These are phyloP conservation scores for Drosophila rufa DNA, from an alignment of 1,140 invertebrate species.

Conservation along the genomic window DNA sequence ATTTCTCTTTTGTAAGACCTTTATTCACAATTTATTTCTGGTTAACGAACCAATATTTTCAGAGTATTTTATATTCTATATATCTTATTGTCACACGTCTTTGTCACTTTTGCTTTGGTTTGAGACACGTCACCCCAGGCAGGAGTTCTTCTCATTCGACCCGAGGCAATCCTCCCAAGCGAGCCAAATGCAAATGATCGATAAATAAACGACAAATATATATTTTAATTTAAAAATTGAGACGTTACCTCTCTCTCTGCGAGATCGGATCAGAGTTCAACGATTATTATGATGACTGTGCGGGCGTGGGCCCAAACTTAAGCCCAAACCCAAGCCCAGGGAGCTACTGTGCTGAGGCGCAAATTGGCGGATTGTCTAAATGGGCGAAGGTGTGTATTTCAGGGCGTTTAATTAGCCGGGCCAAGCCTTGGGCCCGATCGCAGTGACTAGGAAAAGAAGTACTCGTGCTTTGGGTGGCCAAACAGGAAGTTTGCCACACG, in stretches of 20 bases:
- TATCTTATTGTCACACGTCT: neutral
- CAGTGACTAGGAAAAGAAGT: conserved; percentile 31
- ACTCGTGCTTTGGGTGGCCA: conserved; percentile 47
- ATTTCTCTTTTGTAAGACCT: neutral
- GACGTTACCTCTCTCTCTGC: conserved; percentile 4
- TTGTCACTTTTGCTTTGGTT: conserved; percentile 11
- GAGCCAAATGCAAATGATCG: conserved; percentile 70
- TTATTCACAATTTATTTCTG: neutral
- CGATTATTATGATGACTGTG: conserved; percentile 45
- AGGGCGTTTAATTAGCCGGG: conserved; percentile 74
- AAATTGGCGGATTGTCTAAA: conserved; percentile 37
- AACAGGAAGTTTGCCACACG: conserved; percentile 81
- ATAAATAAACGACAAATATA: conserved; percentile 59
- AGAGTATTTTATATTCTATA: conserved; percentile 16
- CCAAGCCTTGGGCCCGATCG: conserved; percentile 69
- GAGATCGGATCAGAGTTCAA: conserved; percentile 55
- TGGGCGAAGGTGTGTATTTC: conserved; percentile 44
- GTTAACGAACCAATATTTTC: too few relatives aligned
- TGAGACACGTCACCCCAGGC: conserved; percentile 62
- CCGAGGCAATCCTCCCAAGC: conserved; percentile 54
- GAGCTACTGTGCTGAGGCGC: conserved; percentile 60
- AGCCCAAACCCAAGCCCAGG: neutral
- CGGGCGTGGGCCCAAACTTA: conserved; percentile 32
- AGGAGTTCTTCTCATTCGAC: conserved; percentile 37
- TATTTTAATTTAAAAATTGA: conserved; percentile 48